phyloP scores from a whole-genome alignment of 2,888 invertebrate species.

The Entomobrya proxima region DNA sequence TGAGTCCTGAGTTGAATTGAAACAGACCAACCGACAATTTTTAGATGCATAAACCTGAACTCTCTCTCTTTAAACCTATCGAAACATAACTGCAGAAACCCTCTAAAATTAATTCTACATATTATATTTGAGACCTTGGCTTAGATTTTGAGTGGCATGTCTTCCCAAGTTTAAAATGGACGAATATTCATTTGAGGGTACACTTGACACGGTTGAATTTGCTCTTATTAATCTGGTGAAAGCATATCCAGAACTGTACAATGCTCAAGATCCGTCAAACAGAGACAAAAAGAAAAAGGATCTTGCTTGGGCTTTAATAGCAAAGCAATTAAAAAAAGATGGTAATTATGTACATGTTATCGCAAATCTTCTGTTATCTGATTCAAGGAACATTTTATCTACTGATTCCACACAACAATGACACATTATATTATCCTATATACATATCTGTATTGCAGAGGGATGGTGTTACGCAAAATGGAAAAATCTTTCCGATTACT shows the following conservation, averaged over 20 bases:
- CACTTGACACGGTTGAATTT: slow-evolving; percentile 39
- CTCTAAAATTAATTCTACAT: not conserved
- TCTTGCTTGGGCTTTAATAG: slow-evolving; percentile 40
- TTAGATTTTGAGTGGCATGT: not conserved
- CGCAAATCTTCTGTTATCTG: not conserved
- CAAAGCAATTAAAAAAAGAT: slow-evolving; percentile 36
- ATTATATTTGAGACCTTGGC: not conserved
- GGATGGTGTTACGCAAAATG: slow-evolving; percentile 46
- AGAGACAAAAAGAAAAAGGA: slow-evolving; percentile 31
- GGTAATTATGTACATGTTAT: not conserved
- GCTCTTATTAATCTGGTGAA: slow-evolving; percentile 41
- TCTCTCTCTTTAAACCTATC: no score
- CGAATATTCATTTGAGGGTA: not conserved
- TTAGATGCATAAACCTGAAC: no score
- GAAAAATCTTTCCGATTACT: slow-evolving; percentile 38
- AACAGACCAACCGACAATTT: no score
- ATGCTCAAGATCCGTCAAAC: not conserved
- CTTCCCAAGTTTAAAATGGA: no score
- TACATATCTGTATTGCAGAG: slow-evolving; percentile 2
- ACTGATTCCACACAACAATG: no score
- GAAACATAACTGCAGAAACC: no score
- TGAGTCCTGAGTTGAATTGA: no score
- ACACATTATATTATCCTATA: no score
- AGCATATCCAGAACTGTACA: slow-evolving; percentile 37
- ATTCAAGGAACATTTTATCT: not conserved